These are phyloP conservation scores for Mico argentatus DNA, from an alignment of 2,797 vertebrate species.

Conservation along the genomic window DNA sequence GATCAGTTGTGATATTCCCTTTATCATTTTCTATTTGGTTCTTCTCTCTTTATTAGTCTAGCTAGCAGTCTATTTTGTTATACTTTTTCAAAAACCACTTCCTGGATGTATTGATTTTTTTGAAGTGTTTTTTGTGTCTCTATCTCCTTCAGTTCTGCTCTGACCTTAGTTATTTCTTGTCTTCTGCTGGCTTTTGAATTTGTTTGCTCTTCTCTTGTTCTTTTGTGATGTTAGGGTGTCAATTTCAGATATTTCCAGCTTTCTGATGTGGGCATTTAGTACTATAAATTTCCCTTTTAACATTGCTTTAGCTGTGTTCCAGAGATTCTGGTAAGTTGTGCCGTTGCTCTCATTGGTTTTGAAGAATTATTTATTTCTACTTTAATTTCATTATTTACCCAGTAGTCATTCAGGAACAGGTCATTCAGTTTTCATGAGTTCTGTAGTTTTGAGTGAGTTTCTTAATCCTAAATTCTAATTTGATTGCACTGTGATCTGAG, in stretches of 20 bases:
- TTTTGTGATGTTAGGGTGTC: neutral
- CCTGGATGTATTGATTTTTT: neutral
- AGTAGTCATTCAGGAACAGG: neutral
- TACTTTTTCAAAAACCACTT: neutral
- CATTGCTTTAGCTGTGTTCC: neutral
- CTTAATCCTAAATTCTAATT: neutral
- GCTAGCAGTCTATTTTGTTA: neutral
- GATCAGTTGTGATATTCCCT: too few species aligned
- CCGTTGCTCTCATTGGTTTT: neutral
- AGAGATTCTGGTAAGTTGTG: neutral
- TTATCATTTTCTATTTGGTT: neutral
- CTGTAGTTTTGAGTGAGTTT: neutral
- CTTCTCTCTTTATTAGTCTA: neutral
- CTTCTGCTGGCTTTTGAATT: neutral
- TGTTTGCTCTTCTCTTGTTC: neutral
- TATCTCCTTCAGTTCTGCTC: neutral
- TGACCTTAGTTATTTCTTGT: neutral
- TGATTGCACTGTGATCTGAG: neutral
- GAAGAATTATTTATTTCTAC: neutral
- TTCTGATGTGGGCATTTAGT: neutral
- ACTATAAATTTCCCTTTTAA: neutral
- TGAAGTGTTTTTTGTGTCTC: neutral
- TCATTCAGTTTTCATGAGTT: too few species aligned
- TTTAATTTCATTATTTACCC: neutral
- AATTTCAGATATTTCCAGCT: neutral